A percentile compares a stretch with the other conserved stretches of the same genome.
Evolutionary conservation across 2,888 invertebrate genomes (phyloP).

Genomic region (Erebia palarica): DNA sequence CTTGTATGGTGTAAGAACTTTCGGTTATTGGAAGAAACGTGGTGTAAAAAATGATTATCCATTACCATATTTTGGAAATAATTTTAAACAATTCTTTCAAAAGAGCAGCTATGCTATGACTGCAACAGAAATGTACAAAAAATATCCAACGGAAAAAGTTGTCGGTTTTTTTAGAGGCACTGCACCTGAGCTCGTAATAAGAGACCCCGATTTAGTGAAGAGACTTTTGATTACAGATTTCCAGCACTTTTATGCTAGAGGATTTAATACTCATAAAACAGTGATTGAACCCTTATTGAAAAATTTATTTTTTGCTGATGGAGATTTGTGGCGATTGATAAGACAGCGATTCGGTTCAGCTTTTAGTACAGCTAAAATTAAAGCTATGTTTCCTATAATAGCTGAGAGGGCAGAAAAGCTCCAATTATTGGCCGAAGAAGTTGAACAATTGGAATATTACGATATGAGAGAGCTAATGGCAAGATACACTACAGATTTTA

Average conservation of each 20-base stretch:
- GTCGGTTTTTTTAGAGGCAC: constrained; percentile 66
- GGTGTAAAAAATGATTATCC: constrained; percentile 67
- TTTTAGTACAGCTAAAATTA: constrained; percentile 69
- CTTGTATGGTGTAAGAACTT: constrained; percentile 59
- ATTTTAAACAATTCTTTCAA: constrained; percentile 58
- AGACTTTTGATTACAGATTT: constrained; percentile 66
- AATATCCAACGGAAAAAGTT: constrained; percentile 66
- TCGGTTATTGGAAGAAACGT: constrained; percentile 65
- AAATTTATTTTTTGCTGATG: constrained; percentile 71
- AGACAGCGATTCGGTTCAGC: constrained; percentile 69
- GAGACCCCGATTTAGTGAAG: constrained; percentile 69
- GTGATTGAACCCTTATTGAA: constrained; percentile 65
- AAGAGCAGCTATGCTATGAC: constrained; percentile 62
- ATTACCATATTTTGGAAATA: constrained; percentile 61
- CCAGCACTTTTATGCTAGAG: constrained; percentile 62
- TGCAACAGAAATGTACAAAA: constrained; percentile 60
- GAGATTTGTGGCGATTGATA: constrained; percentile 68
- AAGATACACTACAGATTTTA: constrained; percentile 72
- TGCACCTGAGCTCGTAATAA: constrained; percentile 61
- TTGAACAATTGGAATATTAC: constrained; percentile 55
- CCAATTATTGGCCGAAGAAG: constrained; percentile 58
- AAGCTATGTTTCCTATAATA: constrained; percentile 72
- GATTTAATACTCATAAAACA: constrained; percentile 60
- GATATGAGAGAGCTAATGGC: constrained; percentile 72
- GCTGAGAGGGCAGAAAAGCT: constrained; percentile 66